Conservation (phyloP, 2,797 vertebrate genomes). For the Erithacus rubecula region DNA sequence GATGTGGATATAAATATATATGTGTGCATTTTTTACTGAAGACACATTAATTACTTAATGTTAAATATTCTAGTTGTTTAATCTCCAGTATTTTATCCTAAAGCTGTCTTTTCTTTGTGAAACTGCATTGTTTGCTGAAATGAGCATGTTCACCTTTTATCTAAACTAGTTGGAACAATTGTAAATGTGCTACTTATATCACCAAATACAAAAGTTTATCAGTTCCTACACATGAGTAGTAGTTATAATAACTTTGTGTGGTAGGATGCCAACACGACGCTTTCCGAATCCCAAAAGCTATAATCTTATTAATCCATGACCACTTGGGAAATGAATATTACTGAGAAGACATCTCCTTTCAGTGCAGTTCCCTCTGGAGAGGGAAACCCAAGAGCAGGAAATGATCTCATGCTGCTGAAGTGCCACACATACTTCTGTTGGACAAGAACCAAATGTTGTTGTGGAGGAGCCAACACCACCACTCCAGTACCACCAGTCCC, state of each 20-base stretch:
- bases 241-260: neutral
- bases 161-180: neutral
- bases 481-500: neutral
- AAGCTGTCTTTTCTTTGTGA: neutral
- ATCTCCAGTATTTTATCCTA: neutral
- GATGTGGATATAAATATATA: neutral
- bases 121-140: neutral
- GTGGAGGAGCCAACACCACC: neutral
- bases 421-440: neutral
- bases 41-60: neutral
- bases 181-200: neutral
- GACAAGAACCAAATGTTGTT: neutral
- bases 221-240: neutral
- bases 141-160: neutral
- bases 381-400: neutral
- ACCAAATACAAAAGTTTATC: slow-evolving; percentile 20
- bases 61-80: neutral
- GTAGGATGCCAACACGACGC: neutral
- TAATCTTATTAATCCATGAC: slow-evolving; percentile 9
- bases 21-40: neutral
- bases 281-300: slow-evolving; percentile 10
- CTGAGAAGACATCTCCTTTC: slow-evolving; percentile 10
- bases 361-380: neutral
- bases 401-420: neutral
- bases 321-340: slow-evolving; percentile 8